Evolutionary conservation across 2,888 invertebrate genomes (phyloP).

Genomic region (Syrphus vitripennis): DNA sequence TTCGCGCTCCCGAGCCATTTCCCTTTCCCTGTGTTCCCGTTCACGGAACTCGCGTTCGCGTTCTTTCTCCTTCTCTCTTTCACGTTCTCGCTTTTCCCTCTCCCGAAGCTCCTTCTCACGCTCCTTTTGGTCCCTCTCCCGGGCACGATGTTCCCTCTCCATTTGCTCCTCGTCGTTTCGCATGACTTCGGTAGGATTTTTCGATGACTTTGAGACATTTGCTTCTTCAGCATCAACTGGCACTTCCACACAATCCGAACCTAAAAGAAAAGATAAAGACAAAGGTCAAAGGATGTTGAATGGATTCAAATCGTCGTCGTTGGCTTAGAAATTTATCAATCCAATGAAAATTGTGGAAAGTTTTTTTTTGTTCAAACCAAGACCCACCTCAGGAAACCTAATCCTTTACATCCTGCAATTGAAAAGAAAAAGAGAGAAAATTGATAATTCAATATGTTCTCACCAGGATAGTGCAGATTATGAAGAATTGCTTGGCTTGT

Average conservation of each 20-base stretch:
- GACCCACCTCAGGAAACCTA: constrained; percentile 53
- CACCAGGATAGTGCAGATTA: constrained; percentile 74
- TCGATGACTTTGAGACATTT: background rate
- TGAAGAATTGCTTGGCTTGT: constrained; percentile 71
- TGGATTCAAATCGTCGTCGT: background rate
- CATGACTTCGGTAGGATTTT: background rate
- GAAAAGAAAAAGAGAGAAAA: constrained; percentile 73
- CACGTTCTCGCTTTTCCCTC: constrained; percentile 57
- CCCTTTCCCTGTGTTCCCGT: constrained; percentile 36
- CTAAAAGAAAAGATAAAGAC: constrained; percentile 75
- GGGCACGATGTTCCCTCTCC: constrained; percentile 68
- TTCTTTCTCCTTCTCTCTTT: constrained; percentile 56
- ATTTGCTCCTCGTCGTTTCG: constrained; percentile 12
- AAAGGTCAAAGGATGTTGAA: constrained; percentile 49
- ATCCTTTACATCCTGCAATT: constrained; percentile 61
- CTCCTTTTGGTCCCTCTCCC: constrained; percentile 67
- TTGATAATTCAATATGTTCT: constrained; percentile 75
- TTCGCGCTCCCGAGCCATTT: constrained; percentile 55
- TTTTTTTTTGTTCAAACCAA: constrained; percentile 3
- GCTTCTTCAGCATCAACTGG: constrained; percentile 75
- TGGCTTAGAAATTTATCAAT: constrained; percentile 22
- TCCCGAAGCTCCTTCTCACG: constrained; percentile 45
- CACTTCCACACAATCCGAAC: constrained; percentile 81
- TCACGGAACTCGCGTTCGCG: constrained; percentile 40
- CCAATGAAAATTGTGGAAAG: constrained; percentile 10